phyloP scores from a whole-genome alignment of 2,113 vertebrate genomes.

The Zosterops pallidus region DNA sequence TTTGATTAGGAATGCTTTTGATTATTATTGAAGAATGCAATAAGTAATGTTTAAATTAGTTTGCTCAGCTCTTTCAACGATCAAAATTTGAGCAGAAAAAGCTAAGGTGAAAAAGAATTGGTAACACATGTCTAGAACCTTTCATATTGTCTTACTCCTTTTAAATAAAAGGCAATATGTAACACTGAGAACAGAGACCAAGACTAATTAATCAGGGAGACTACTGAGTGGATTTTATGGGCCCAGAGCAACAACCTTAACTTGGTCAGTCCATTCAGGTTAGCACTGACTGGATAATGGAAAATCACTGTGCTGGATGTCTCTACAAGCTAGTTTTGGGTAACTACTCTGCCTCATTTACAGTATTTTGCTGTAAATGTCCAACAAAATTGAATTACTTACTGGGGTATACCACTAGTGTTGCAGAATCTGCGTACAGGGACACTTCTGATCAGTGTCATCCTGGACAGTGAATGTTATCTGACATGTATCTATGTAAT shows the following conservation, averaged over 20 bases:
- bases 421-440: not conserved
- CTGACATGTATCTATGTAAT: not conserved
- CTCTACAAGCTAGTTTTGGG: not conserved
- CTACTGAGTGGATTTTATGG: not conserved
- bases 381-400: not conserved
- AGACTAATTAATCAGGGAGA: not conserved
- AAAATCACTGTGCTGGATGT: not conserved
- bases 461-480: not conserved
- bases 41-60: not conserved
- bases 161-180: not conserved
- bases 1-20: not conserved
- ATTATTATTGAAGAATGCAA: not conserved
- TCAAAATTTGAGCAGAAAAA: not conserved
- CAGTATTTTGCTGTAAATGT: not conserved
- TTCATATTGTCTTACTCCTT: not conserved
- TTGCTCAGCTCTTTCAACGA: not conserved
- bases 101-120: not conserved
- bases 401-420: fast-evolving
- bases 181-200: not conserved
- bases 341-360: not conserved
- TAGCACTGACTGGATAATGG: not conserved
- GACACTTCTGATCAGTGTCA: not conserved
- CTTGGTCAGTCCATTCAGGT: not conserved
- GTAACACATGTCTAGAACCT: not conserved
- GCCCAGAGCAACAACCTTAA: not conserved